Base-by-base conservation (phyloP, 2,113 vertebrate species). In the Fulica atra region DNA sequence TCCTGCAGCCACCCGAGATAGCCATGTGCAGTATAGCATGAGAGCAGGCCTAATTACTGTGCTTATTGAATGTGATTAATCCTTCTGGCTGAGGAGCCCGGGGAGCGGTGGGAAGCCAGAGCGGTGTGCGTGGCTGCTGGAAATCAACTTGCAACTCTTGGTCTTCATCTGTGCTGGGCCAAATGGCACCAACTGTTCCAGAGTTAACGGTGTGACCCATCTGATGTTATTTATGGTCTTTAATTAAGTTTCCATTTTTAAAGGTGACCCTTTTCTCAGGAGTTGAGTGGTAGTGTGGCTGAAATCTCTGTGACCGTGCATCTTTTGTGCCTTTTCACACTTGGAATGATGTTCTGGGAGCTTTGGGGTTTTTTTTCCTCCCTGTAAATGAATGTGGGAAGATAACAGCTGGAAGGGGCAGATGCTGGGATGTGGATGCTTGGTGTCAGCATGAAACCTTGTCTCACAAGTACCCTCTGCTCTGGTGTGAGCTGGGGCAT, bases 71-170 rank as follows among this genome's bases (percentile, higher is more conserved):
- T 26, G 86, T 50, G 92, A 93, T 97, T 77, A 78, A 93, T 97
- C 85, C 95, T 93, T 76, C 91, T 97, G 97, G 48, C 95, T 83
- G 91, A 40, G 72, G 92, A 87, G 94, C 81, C 80, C 4, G 0
- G 86, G 81, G 92, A 95, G 93, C 6, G 4, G 53, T 89, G 94
- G 92, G 92, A 42, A 95, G 89, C 87, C 26, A 26, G 78, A 80
- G 89, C 9, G 17, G 25, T 4, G 70, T 61, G 90, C 10, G 16
- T 46, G 89, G 89, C 65, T 31, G 6, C 84, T 92, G 96, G 87
- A 80, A 80, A 42, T 91, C 88, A 50, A 46, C 3, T 13, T 29
- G 11, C 44, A 1, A 56, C 87, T 31, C 90, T 95, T 4, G 0
- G 23, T 36, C 79, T 59, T 95, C 80, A 56, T 91, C 79, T 56